Evolutionary conservation across 2,113 vertebrate genomes (phyloP).

Genomic region (Pampusana beccarii): DNA sequence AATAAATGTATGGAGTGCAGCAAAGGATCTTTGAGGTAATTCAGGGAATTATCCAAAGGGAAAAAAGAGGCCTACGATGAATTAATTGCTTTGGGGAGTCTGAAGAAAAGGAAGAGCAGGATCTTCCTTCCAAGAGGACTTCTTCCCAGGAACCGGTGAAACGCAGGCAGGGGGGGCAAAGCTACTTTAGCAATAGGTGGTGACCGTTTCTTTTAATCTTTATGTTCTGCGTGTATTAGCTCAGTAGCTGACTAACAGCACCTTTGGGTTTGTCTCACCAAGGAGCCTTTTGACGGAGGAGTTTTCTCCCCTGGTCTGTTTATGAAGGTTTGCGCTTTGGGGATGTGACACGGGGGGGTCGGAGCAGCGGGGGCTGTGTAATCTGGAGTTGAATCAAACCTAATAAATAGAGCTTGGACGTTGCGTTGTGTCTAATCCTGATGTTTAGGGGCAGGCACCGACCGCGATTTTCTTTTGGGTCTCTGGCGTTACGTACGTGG

Average conservation of each 20-base stretch:
- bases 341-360: not conserved
- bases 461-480: not conserved
- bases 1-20: conserved; percentile 25
- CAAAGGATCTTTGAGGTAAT: not conserved
- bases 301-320: not conserved
- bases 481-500: fast-evolving
- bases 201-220: conserved; percentile 26
- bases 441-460: not conserved
- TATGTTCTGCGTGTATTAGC: not conserved
- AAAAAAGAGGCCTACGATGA: not conserved
- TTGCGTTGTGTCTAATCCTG: not conserved
- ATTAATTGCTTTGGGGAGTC: not conserved
- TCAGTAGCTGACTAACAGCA: not conserved
- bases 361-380: too few species aligned
- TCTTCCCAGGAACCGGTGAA: not conserved
- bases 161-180: not conserved
- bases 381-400: not conserved
- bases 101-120: not conserved
- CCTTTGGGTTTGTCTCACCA: not conserved
- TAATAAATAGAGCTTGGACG: not conserved
- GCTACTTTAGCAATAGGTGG: conserved; percentile 1
- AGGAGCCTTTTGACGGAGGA: not conserved
- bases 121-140: not conserved
- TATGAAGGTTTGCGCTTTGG: not conserved
- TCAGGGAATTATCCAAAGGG: not conserved